Conservation (phyloP, 2,797 vertebrate genomes). For the Sphenopsis melanotis region DNA sequence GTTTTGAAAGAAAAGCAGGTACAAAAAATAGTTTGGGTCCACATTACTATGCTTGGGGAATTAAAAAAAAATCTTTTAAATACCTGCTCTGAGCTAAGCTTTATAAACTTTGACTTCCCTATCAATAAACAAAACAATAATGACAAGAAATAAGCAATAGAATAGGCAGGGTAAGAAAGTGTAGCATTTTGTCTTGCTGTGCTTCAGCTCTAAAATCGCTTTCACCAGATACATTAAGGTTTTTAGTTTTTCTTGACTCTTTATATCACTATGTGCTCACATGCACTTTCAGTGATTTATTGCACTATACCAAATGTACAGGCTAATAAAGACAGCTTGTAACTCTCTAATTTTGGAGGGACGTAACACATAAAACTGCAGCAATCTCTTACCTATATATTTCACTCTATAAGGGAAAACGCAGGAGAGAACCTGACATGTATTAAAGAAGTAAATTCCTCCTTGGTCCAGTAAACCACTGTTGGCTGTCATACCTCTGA, state of each 20-base stretch:
- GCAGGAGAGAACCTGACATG: slow-evolving; percentile 66
- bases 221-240: slow-evolving; percentile 54
- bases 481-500: slow-evolving; percentile 64
- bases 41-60: neutral
- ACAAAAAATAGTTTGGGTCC: neutral
- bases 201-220: slow-evolving; percentile 55
- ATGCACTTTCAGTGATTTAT: slow-evolving; percentile 70
- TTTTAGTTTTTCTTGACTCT: slow-evolving; percentile 67
- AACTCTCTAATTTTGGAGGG: slow-evolving; percentile 73
- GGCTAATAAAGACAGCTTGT: slow-evolving; percentile 75
- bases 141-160: slow-evolving; percentile 26
- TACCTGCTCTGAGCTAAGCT: slow-evolving; percentile 49
- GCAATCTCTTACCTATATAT: slow-evolving; percentile 65
- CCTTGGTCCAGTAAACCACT: slow-evolving; percentile 69
- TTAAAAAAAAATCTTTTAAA: slow-evolving; percentile 21
- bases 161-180: slow-evolving; percentile 42
- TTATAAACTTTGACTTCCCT: slow-evolving; percentile 62
- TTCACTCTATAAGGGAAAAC: slow-evolving; percentile 72
- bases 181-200: slow-evolving; percentile 55
- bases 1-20: slow-evolving; percentile 59
- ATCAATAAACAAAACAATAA: slow-evolving; percentile 58
- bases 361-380: slow-evolving; percentile 55
- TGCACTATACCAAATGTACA: slow-evolving; percentile 50
- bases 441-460: slow-evolving; percentile 76
- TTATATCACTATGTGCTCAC: slow-evolving; percentile 59